phyloP scores from a whole-genome alignment of 2,113 vertebrate species.

The Percopsis transmontana region DNA sequence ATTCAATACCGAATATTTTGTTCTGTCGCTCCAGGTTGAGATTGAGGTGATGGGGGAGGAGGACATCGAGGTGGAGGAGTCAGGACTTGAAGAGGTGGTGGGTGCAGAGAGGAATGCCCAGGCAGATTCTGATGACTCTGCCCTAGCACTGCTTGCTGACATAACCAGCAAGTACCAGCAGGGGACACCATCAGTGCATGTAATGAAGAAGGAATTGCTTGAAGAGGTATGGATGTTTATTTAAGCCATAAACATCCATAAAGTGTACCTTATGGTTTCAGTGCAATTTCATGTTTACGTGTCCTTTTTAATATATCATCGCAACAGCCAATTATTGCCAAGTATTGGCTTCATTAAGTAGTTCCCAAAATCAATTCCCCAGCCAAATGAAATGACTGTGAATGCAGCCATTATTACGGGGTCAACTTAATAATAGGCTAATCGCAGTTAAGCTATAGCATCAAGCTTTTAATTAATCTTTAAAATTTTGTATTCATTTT shows the following conservation, averaged over 20 bases:
- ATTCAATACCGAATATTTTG: neutral
- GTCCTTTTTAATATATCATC: neutral
- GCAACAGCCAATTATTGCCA: no score
- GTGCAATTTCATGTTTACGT: neutral
- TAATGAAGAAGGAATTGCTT: slow-evolving; percentile 58
- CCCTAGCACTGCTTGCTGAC: slow-evolving; percentile 93
- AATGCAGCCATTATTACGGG: no score
- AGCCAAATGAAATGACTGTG: no score
- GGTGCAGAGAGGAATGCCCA: slow-evolving; percentile 84
- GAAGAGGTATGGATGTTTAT: slow-evolving; percentile 44
- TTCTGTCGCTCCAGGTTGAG: slow-evolving; percentile 73
- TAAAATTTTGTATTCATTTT: neutral
- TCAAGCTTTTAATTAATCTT: no score
- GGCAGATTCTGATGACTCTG: slow-evolving; percentile 89
- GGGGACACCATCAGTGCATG: slow-evolving; percentile 76
- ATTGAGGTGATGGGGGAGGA: slow-evolving; percentile 89
- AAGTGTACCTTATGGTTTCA: no score
- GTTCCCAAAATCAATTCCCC: no score
- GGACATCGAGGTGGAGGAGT: slow-evolving; percentile 83
- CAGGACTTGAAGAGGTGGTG: slow-evolving; percentile 81
- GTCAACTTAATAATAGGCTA: no score
- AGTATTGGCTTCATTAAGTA: no score
- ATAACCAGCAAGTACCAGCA: slow-evolving; percentile 98
- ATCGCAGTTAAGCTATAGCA: no score
- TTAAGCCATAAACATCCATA: no score